Percentiles rank a stretch among this genome's conserved stretches.
phyloP scores from a whole-genome alignment of 2,888 invertebrate genomes.

The Leptopilina myrica region DNA sequence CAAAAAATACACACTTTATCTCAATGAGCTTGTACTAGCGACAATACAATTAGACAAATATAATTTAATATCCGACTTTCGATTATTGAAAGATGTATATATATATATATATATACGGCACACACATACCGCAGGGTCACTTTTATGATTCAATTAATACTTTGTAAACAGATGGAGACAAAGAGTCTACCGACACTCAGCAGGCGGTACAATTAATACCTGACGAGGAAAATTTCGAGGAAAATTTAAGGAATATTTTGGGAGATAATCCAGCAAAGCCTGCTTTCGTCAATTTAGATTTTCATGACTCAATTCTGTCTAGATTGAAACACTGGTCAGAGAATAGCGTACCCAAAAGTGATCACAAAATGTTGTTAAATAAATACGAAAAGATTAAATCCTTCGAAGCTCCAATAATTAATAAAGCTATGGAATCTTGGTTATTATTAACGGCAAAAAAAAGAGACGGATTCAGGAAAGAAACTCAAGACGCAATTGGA shows the following conservation, averaged over 20 bases:
- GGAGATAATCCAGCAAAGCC: neutral
- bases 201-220: neutral
- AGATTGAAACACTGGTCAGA: constrained; percentile 3
- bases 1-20: no score
- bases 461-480: neutral
- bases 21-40: no score
- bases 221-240: neutral
- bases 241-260: neutral
- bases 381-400: constrained; percentile 4
- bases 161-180: neutral
- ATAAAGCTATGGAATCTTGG: neutral
- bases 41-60: no score
- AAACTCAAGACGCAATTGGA: neutral
- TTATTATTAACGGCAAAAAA: neutral
- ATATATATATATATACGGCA: neutral
- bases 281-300: neutral
- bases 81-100: no score
- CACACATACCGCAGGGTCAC: neutral
- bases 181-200: neutral
- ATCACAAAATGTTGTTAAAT: neutral
- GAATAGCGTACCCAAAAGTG: neutral
- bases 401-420: neutral
- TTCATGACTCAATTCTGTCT: neutral
- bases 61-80: no score
- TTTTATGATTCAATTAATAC: neutral